Evolutionary conservation across 2,888 invertebrate genomes (phyloP), one percentile per base, ranked within the genome.

Genomic region (Nephrotoma flavescens): DNA sequence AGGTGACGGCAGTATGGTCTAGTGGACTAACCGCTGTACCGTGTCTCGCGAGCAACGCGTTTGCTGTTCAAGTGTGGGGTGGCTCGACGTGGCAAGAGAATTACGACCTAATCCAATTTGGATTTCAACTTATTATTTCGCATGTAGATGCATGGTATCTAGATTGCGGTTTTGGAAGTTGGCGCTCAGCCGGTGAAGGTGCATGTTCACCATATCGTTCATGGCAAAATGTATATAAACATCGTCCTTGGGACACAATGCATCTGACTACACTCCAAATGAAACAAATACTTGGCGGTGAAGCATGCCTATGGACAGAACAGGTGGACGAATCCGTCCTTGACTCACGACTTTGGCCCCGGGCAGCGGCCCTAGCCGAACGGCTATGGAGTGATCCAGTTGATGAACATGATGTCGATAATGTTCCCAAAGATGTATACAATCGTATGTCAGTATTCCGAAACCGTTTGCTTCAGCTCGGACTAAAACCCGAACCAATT

Each of bases 111-210:
- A 91, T 97, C 41, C 94, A 95, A 88, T 95, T 95, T 87, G 97
- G 96, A 2, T 97, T 95, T 91, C 94, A 95, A 87, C 93, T 96
- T 86, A 95, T 97, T 87, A 91, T 97, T 87, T 96, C 96, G 15
- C 97, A 97, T 91, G 96, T 96, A 87, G 97, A 97, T 90, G 96
- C 96, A 4, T 96, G 96, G 96, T 97, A 97, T 91, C 92, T 97
- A 88, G 97, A 97, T 91, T 97, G 97, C 90, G 97, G 97, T 0
- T 96, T 96, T 90, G 96, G 96, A 0, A 95, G 95, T 88, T 97
- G 97, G 97, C 93, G 96, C 41, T 95, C 96, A 89, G 94, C 94
- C 42, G 92, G 96, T 1, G 96, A 96, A 89, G 96, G 96, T 0
- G 96, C 97, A 89, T 97, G 97, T 90, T 96, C 96, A 31, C 97